These are phyloP conservation scores for Amazona vittata DNA, from an alignment of 2,113 vertebrate species.

Conservation along the genomic window DNA sequence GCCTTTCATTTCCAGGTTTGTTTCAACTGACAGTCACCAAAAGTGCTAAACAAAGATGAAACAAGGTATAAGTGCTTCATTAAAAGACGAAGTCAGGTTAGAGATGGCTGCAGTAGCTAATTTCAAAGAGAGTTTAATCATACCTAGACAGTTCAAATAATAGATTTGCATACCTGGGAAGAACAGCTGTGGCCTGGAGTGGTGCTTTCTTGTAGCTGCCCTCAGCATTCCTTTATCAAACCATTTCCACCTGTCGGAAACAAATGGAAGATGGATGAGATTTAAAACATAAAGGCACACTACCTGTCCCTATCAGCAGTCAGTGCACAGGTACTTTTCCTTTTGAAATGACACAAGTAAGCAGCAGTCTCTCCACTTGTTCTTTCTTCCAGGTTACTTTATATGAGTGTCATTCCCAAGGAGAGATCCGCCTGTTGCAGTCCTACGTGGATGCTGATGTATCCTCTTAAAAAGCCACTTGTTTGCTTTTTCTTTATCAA, in stretches of 20 bases:
- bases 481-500: neutral
- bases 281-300: neutral
- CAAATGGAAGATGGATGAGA: neutral
- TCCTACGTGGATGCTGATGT: conserved; percentile 98
- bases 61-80: neutral
- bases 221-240: neutral
- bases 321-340: neutral
- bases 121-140: neutral
- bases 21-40: neutral
- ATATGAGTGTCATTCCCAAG: conserved; percentile 98
- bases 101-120: neutral
- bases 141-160: neutral
- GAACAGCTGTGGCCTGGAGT: neutral
- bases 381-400: conserved; percentile 87
- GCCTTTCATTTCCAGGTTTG: neutral
- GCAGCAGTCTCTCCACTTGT: neutral
- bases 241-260: neutral
- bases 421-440: conserved; percentile 92
- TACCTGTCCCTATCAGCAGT: neutral
- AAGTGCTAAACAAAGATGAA: neutral
- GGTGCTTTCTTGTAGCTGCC: neutral
- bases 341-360: neutral
- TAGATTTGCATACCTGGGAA: neutral
- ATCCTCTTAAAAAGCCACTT: conserved; percentile 79
- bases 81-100: neutral